A percentile compares a stretch with the other conserved stretches of the same genome.
These are phyloP conservation scores for Malacoraja senta DNA, from an alignment of 2,797 vertebrate species.

Conservation along the genomic window DNA sequence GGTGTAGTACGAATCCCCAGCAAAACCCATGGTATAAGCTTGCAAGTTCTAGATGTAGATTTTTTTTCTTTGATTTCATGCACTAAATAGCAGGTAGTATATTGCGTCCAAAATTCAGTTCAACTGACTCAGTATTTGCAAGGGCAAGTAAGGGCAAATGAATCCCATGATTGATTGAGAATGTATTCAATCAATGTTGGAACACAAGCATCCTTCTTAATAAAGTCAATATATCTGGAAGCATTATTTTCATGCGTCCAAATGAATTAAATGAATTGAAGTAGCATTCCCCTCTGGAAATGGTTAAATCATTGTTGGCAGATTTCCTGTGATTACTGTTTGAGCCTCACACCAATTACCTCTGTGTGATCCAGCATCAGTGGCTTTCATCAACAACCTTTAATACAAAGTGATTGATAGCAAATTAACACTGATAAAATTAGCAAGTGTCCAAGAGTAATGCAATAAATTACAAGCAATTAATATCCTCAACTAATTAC, in stretches of 20 bases:
- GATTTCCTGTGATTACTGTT: neutral
- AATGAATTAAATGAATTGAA: neutral
- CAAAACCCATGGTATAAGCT: too few relatives aligned
- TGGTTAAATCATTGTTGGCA: neutral
- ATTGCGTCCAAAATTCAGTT: too few relatives aligned
- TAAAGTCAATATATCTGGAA: neutral
- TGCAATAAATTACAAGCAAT: neutral
- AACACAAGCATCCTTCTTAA: neutral
- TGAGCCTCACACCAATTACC: neutral
- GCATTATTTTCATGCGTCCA: neutral
- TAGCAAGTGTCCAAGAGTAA: neutral
- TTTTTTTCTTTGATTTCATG: too few relatives aligned
- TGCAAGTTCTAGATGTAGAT: neutral
- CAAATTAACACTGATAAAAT: too few relatives aligned
- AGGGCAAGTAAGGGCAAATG: neutral
- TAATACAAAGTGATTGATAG: neutral
- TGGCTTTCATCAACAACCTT: neutral
- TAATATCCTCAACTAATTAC: neutral
- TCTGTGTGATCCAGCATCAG: neutral
- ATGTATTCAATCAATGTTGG: neutral
- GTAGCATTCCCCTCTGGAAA: neutral
- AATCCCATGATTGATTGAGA: neutral
- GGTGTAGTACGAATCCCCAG: too few relatives aligned
- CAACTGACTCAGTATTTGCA: neutral
- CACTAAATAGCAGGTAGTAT: too few relatives aligned